phyloP scores from a whole-genome alignment of 2,888 invertebrate genomes.

The Nomada fabriciana region DNA sequence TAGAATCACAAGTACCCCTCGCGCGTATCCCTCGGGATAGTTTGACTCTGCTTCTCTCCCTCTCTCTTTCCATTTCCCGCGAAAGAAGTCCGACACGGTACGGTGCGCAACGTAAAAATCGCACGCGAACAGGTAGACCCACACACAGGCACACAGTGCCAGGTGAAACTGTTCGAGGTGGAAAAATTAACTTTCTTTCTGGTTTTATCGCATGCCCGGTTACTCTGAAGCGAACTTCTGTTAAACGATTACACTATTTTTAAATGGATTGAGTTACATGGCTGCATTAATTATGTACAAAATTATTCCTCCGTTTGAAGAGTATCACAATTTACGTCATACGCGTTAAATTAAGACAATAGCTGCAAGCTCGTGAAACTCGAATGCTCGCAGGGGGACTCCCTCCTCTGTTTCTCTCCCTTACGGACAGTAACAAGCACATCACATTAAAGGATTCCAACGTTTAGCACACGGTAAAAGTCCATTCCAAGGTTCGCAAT shows the following conservation, averaged over 20 bases:
- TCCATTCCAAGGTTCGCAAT: conserved; percentile 12
- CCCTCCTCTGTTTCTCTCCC: no score
- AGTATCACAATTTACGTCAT: no score
- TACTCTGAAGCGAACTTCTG: conserved; percentile 4
- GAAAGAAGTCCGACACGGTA: conserved; percentile 54
- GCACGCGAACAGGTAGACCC: not conserved
- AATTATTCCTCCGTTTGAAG: no score
- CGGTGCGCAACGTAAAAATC: conserved; percentile 10
- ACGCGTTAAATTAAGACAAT: no score
- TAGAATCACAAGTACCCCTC: conserved; percentile 74
- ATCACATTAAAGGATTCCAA: conserved; percentile 11
- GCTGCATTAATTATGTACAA: no score
- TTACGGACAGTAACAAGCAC: not conserved
- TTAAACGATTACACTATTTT: no score
- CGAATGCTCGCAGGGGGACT: not conserved
- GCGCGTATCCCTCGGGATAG: conserved; percentile 63
- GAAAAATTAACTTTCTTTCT: conserved; percentile 52
- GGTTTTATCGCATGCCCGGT: conserved; percentile 40
- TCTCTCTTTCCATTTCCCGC: conserved; percentile 5
- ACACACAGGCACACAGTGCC: conserved; percentile 7
- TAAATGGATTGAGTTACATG: not conserved
- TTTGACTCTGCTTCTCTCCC: conserved; percentile 54
- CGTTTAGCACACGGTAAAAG: conserved; percentile 11
- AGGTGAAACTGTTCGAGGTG: conserved; percentile 54
- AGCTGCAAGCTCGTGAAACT: not conserved